phyloP scores from a whole-genome alignment of 1,140 invertebrate genomes.

The Achatina immaculata region DNA sequence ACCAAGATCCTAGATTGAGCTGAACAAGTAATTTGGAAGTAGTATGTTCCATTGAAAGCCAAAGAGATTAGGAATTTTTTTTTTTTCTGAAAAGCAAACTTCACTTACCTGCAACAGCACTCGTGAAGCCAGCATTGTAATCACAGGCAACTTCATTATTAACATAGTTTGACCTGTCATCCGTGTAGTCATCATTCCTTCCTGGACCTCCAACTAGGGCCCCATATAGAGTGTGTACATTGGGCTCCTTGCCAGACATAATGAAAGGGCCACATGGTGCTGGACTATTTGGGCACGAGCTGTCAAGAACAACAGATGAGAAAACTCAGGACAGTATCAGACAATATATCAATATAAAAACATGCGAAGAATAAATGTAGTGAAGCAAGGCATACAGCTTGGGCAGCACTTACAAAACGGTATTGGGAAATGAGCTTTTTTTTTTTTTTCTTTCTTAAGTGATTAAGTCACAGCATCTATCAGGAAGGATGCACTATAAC shows the following conservation, averaged over 20 bases:
- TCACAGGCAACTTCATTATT: slow-evolving; percentile 68
- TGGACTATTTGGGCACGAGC: slow-evolving; percentile 58
- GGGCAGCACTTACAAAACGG: no score
- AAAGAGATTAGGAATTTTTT: not conserved
- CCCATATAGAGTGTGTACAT: slow-evolving; percentile 53
- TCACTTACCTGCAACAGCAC: slow-evolving; percentile 48
- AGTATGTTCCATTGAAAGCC: not conserved
- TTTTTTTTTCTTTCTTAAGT: not conserved
- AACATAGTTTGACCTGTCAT: slow-evolving; percentile 63
- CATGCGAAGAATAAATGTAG: not conserved
- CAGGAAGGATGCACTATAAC: no score
- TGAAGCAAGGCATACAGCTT: not conserved
- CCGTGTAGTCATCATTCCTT: slow-evolving; percentile 56
- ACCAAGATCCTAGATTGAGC: not conserved
- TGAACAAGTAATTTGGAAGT: not conserved
- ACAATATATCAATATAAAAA: not conserved
- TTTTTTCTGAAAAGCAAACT: not conserved
- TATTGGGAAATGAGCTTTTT: not conserved
- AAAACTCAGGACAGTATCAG: not conserved
- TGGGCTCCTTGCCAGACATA: slow-evolving; percentile 44
- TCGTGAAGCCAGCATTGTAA: slow-evolving; percentile 69
- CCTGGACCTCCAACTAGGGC: slow-evolving; percentile 70
- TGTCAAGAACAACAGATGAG: slow-evolving; percentile 17
- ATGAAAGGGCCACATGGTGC: slow-evolving; percentile 55
- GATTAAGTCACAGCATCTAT: not conserved